Percentiles rank a stretch among this genome's conserved stretches.
These are phyloP conservation scores for Lordiphosa collinella DNA, from an alignment of 1,140 invertebrate species.

Conservation along the genomic window DNA sequence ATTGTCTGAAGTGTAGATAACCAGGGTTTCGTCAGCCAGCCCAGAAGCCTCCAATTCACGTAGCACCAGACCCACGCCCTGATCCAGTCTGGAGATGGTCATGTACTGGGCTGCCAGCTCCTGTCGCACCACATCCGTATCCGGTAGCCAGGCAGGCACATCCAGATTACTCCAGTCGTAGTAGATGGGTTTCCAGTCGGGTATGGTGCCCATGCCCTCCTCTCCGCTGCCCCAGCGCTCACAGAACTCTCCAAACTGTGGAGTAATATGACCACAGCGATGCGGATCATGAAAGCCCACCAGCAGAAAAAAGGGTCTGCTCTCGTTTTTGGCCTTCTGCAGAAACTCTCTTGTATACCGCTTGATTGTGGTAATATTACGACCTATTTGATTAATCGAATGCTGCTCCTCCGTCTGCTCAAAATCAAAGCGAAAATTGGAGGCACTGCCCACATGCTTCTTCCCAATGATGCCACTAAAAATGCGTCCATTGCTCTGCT, in stretches of 20 bases:
- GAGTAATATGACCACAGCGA: conserved; percentile 91
- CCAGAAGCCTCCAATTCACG: conserved; percentile 88
- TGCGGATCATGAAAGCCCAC: conserved; percentile 96
- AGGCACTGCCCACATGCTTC: conserved; percentile 92
- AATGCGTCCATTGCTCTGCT: conserved; percentile 82
- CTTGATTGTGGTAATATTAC: conserved; percentile 95
- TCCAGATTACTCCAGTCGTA: conserved; percentile 91
- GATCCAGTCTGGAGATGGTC: conserved; percentile 94
- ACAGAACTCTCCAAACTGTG: conserved; percentile 93
- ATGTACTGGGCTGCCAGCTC: conserved; percentile 95
- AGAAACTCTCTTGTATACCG: conserved; percentile 89
- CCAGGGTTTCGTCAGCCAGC: conserved; percentile 86
- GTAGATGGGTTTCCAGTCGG: conserved; percentile 92
- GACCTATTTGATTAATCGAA: conserved; percentile 92
- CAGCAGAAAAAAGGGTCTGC: conserved; percentile 92
- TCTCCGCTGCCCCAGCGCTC: conserved; percentile 94
- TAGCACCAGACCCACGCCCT: conserved; percentile 91
- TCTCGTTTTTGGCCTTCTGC: conserved; percentile 81
- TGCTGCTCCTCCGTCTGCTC: conserved; percentile 94
- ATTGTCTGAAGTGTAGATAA: conserved; percentile 95
- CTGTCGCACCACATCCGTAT: conserved; percentile 88
- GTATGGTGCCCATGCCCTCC: conserved; percentile 88
- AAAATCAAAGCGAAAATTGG: conserved; percentile 91
- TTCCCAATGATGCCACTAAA: conserved; percentile 95
- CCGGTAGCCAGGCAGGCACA: conserved; percentile 90